Base-by-base conservation (phyloP, 2,113 vertebrate species). In the Sminthopsis crassicaudata region DNA sequence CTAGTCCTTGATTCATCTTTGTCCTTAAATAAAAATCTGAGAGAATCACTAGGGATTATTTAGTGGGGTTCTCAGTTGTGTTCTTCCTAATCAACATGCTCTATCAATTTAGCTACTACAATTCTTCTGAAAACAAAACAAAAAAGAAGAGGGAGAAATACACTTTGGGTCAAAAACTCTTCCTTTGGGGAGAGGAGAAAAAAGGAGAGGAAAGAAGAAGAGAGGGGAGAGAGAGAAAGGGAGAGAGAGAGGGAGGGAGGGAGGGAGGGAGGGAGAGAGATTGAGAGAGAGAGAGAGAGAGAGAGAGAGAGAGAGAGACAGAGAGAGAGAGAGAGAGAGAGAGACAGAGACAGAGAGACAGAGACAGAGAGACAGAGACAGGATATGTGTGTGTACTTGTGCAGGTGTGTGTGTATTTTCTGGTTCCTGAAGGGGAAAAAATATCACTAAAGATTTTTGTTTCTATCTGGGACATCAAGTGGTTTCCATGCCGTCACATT, bases 71-170 rank as follows among this genome's bases (percentile, higher is more conserved):
- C 19, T 23, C n/a, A 84, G 2, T 42, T 84, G 4, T 84, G 22
- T n/a, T 94, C 5, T 52, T 0, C 8, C 95, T 22, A 92, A 0
- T 95, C 92, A 55, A 54, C 89, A 22, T 23, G 16, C 96, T 97
- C 25, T 0, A 2, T 1, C 92, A 76, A 0, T 0, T 92, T 90
- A 12, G 3, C 53, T 97, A 48, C 1, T 51, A 26, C 1, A 1
- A n/a, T 97, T 96, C 42, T n/a, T 95, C 1, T 55, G 76, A 54
- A 53, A 42, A 24, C n/a, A 88, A 25, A 92, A 48, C n/a, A 88
- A 25, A 92, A 48, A 93, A 94, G 2, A 16, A 26, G 27, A 54
- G 36, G 25, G 0, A 60, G 90, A 0, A 10, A 0, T 2, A 0
- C 91, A 12, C 50, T 92, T 96, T 67, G 25, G 89, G 1, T 90